Conservation (phyloP, 2,888 invertebrate genomes). For the Deilephila elpenor region DNA sequence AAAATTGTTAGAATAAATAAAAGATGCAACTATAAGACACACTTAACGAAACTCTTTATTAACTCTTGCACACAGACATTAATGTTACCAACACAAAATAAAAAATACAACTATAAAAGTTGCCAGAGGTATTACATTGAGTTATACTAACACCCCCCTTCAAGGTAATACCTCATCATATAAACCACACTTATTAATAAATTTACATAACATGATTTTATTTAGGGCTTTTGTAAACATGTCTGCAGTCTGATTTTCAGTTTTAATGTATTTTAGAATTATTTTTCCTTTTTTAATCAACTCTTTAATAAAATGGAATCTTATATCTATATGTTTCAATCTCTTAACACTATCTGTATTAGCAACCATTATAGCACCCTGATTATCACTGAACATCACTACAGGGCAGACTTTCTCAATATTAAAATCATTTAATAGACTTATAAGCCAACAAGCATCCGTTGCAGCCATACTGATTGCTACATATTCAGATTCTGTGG, state of each 20-base stretch:
- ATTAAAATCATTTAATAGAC: too few relatives aligned
- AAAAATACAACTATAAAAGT: too few relatives aligned
- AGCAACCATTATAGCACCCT: conserved; percentile 37
- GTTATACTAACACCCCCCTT: too few relatives aligned
- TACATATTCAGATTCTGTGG: conserved; percentile 45
- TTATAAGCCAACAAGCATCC: conserved; percentile 35
- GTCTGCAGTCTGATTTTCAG: conserved; percentile 36
- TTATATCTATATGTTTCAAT: conserved; percentile 35
- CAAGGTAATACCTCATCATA: too few relatives aligned
- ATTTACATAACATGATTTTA: neutral
- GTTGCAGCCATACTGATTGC: conserved; percentile 40
- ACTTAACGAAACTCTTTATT: too few relatives aligned
- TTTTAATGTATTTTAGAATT: conserved; percentile 37
- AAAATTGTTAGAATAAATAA: too few relatives aligned
- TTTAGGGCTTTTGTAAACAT: conserved; percentile 34
- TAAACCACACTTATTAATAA: too few relatives aligned
- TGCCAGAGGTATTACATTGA: neutral
- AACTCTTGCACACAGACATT: too few relatives aligned
- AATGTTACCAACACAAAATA: too few relatives aligned
- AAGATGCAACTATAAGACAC: too few relatives aligned
- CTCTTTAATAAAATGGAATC: conserved; percentile 32
- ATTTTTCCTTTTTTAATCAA: conserved; percentile 34
- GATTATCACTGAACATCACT: conserved; percentile 34
- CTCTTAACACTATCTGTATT: conserved; percentile 33
- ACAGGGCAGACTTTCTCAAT: conserved; percentile 24